Percentiles rank a stretch among this genome's conserved stretches.
Conservation (phyloP, 1,140 invertebrate species). For the Drosophila repletoides region DNA sequence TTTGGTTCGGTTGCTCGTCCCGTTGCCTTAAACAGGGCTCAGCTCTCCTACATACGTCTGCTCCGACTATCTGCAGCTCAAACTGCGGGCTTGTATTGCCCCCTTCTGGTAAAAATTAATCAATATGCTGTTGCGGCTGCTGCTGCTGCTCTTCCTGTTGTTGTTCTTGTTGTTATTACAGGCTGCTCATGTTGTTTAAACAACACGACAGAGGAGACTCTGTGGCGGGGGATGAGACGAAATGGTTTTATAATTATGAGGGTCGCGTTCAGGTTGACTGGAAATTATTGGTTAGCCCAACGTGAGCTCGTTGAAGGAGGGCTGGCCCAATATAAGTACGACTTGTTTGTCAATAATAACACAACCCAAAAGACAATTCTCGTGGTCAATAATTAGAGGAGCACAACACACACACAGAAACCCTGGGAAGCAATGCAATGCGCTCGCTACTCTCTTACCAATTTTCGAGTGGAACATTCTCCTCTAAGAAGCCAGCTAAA, state of each 20-base stretch:
- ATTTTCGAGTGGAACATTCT: not conserved
- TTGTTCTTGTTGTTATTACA: slow-evolving; percentile 37
- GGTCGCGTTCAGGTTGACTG: slow-evolving; percentile 64
- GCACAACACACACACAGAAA: not conserved
- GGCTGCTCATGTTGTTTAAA: slow-evolving; percentile 46
- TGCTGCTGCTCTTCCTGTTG: slow-evolving; percentile 24
- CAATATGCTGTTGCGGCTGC: slow-evolving; percentile 44
- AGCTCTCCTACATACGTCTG: not conserved
- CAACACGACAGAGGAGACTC: slow-evolving; percentile 26
- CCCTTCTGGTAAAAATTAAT: slow-evolving; percentile 56
- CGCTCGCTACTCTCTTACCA: no score
- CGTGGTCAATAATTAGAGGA: slow-evolving; percentile 19
- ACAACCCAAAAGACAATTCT: slow-evolving; percentile 34
- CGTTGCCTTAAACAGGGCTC: not conserved
- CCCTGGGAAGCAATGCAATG: slow-evolving; percentile 17
- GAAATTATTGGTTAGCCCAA: slow-evolving; percentile 63
- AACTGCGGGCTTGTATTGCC: slow-evolving; percentile 29
- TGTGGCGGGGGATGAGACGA: not conserved
- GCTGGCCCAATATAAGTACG: slow-evolving; percentile 42
- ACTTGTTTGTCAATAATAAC: slow-evolving; percentile 45
- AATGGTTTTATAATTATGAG: slow-evolving; percentile 73
- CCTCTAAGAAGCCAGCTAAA: not conserved
- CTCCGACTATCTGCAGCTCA: not conserved
- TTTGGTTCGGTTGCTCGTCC: no score
- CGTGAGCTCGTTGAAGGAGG: slow-evolving; percentile 35